A percentile compares a stretch with the other conserved stretches of the same genome.
These are phyloP conservation scores for Drosophila varians DNA, from an alignment of 1,140 invertebrate genomes.

Conservation along the genomic window DNA sequence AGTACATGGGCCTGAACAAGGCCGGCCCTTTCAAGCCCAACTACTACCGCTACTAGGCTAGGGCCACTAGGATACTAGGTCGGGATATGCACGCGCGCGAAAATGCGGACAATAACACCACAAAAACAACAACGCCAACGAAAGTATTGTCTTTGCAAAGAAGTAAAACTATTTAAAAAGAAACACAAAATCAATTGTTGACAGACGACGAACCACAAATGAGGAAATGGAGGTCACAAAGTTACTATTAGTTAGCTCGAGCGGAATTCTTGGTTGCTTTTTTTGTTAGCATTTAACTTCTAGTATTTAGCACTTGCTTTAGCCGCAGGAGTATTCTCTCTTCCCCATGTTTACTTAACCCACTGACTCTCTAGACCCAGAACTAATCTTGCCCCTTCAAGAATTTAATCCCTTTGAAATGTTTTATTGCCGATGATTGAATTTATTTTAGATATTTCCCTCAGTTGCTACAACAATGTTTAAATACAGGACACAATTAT, in stretches of 20 bases:
- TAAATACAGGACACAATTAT: not conserved
- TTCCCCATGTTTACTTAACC: conserved; percentile 8
- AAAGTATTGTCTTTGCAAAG: conserved; percentile 80
- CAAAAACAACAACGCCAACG: conserved; percentile 61
- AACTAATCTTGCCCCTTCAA: conserved; percentile 27
- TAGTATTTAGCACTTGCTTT: conserved; percentile 53
- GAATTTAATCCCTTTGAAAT: conserved; percentile 60
- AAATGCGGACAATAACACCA: conserved; percentile 55
- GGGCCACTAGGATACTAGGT: not conserved
- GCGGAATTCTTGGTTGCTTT: conserved; percentile 60
- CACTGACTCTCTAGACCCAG: conserved; percentile 3
- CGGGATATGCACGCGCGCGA: not conserved
- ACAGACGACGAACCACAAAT: conserved; percentile 39
- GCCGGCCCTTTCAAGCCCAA: conserved; percentile 99
- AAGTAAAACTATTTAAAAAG: conserved; percentile 59
- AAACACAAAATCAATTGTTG: conserved; percentile 48
- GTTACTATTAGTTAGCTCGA: conserved; percentile 71
- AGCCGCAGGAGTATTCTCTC: conserved; percentile 65
- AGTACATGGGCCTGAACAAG: conserved; percentile 98
- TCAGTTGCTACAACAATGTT: not conserved
- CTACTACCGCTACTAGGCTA: conserved; percentile 92
- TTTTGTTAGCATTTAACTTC: conserved; percentile 67
- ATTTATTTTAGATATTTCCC: conserved; percentile 51
- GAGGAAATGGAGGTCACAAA: conserved; percentile 56
- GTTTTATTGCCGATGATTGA: conserved; percentile 66